These are phyloP conservation scores for Branchinecta lynchi DNA, from an alignment of 1,140 invertebrate genomes.

Conservation along the genomic window DNA sequence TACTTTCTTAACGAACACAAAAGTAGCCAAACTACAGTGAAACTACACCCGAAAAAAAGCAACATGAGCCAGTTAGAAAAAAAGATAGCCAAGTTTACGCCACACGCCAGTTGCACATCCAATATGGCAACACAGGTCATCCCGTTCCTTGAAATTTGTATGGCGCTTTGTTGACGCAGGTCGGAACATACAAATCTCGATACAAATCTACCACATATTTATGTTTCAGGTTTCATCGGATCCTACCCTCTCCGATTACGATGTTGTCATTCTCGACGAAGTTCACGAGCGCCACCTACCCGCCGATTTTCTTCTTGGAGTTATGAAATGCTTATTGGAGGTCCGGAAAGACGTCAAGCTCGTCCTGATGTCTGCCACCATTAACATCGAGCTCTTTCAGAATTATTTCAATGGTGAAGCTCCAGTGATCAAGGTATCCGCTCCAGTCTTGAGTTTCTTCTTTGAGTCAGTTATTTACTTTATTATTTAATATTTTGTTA, in stretches of 20 bases:
- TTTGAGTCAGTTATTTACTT: conserved; percentile 14
- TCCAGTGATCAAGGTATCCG: conserved; percentile 50
- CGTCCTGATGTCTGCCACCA: conserved; percentile 96
- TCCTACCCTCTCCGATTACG: conserved; percentile 45
- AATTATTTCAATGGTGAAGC: conserved; percentile 73
- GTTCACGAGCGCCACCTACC: conserved; percentile 89
- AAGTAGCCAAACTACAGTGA: no score
- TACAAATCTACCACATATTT: neutral
- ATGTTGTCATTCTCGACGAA: conserved; percentile 84
- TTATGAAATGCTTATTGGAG: conserved; percentile 73
- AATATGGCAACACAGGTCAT: no score
- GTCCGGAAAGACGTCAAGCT: conserved; percentile 69
- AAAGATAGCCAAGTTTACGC: no score
- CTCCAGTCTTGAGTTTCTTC: conserved; percentile 31
- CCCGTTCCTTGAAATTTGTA: no score
- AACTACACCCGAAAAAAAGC: no score
- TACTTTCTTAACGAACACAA: no score
- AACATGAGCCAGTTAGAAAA: no score
- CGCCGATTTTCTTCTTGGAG: conserved; percentile 84
- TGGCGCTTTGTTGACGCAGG: no score
- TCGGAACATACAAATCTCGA: no score
- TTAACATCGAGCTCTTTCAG: conserved; percentile 84
- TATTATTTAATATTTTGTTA: conserved; percentile 12
- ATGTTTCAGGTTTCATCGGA: conserved; percentile 36
- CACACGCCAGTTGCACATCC: no score